These are phyloP conservation scores for Tapirus indicus DNA, from an alignment of 2,797 vertebrate genomes.

Conservation along the genomic window DNA sequence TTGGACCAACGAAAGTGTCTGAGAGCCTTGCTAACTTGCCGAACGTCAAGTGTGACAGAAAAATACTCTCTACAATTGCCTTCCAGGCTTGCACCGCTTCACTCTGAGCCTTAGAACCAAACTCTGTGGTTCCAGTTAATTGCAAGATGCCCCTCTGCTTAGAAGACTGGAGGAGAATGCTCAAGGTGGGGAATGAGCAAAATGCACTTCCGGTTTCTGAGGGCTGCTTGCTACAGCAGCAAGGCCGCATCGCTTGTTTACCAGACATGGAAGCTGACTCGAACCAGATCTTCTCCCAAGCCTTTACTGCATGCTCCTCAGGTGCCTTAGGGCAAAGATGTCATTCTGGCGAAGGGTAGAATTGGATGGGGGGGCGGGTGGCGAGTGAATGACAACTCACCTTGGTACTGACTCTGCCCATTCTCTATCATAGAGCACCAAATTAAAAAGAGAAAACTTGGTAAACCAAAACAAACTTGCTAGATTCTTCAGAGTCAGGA, in stretches of 20 bases:
- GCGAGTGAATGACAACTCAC: background rate
- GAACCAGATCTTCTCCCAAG: fast-evolving
- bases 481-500: background rate
- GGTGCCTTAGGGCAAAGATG: background rate
- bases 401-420: background rate
- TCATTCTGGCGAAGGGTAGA: background rate
- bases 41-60: background rate
- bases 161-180: background rate
- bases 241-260: background rate
- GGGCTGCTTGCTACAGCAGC: background rate
- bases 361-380: background rate
- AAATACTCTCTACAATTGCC: background rate
- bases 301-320: fast-evolving
- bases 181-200: fast-evolving
- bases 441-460: background rate
- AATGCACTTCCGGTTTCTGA: background rate
- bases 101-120: background rate
- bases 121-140: background rate
- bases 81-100: background rate
- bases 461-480: background rate
- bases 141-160: fast-evolving
- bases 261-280: background rate
- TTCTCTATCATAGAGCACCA: background rate
- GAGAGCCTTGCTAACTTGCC: background rate
- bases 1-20: too few relatives aligned